Base-by-base conservation (phyloP, 2,113 vertebrate genomes). In the Oryzias javanicus region DNA sequence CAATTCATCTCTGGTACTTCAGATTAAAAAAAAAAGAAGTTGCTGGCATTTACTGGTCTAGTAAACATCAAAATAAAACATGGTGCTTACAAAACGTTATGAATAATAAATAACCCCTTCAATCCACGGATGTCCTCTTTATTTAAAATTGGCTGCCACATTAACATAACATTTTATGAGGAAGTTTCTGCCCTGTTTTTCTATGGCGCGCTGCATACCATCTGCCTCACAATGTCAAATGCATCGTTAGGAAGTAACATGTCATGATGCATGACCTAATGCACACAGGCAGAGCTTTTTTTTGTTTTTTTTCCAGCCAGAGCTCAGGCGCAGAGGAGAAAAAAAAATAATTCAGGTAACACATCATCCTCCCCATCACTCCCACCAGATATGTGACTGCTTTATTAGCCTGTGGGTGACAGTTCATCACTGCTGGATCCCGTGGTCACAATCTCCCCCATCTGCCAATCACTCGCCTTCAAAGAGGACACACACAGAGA, bases 371-470 rank as follows among this genome's bases (percentile, higher is more conserved):
- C 42, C 20, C 15, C 55, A 22, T 58, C 55, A 15, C 49, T 51
- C 48, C 64, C 44, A 67, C 64, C 50, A 54, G 42, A 53, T 65
- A 69, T 60, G 44, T 55, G 53, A 75, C 62, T 66, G 58, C 40
- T 60, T 67, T 74, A 78, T 80, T 82, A 48, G 74, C 50, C 48
- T 70, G 55, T 27, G 49, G 73, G 56, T 77, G 81, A 83, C 76
- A 66, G 61, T 81, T 78, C 67, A 63, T 79, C 81, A 67, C 45
- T 41, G 66, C 60, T 67, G 57, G 51, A 62, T 75, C 41, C 42
- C 22, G 51, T 57, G 69, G 76, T 55, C 76, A 86, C 71, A 57
- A 55, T 64, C 68, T 76, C 65, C 79, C 66, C 60, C 40, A 54
- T 64, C 71, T 84, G 79, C 69, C 76, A 74, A 60, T 84, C 76